Percentiles rank a stretch among this genome's conserved stretches.
These are phyloP conservation scores for Bombus breviceps DNA, from an alignment of 1,140 invertebrate genomes.

Conservation along the genomic window DNA sequence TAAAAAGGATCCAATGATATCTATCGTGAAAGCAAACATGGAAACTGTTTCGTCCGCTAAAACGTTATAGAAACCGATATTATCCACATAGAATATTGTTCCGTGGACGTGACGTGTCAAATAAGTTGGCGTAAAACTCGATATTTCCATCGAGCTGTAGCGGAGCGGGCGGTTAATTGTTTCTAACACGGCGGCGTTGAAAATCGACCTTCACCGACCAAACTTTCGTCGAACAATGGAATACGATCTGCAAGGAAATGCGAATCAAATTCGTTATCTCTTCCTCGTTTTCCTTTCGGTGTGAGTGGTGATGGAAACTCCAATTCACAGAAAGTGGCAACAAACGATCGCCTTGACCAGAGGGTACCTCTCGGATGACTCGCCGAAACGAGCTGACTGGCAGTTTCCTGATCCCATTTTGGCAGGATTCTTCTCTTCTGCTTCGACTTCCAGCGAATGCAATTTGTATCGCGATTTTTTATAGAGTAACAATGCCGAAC, in stretches of 20 bases:
- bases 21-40: background rate
- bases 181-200: background rate
- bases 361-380: constrained; percentile 40
- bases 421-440: constrained; percentile 41
- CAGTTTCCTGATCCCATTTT: constrained; percentile 54
- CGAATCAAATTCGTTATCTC: constrained; percentile 1
- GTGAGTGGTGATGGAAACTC: background rate
- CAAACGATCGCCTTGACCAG: constrained; percentile 21
- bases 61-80: background rate
- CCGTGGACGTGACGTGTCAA: constrained; percentile 1
- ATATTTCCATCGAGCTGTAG: background rate
- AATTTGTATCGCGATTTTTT: constrained; percentile 50
- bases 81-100: background rate
- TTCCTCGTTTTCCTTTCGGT: background rate
- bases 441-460: constrained; percentile 39
- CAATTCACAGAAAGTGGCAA: background rate
- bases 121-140: background rate
- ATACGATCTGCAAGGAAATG: background rate
- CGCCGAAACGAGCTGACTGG: constrained; percentile 40
- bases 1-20: too few species aligned
- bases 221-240: constrained; percentile 1
- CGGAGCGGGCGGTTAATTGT: background rate
- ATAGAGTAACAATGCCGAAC: background rate
- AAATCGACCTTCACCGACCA: background rate
- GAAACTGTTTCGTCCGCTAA: background rate